Percentiles rank a stretch among this genome's conserved stretches.
Evolutionary conservation across 2,113 vertebrate genomes (phyloP).

Genomic region (Aegotheles bennettii): DNA sequence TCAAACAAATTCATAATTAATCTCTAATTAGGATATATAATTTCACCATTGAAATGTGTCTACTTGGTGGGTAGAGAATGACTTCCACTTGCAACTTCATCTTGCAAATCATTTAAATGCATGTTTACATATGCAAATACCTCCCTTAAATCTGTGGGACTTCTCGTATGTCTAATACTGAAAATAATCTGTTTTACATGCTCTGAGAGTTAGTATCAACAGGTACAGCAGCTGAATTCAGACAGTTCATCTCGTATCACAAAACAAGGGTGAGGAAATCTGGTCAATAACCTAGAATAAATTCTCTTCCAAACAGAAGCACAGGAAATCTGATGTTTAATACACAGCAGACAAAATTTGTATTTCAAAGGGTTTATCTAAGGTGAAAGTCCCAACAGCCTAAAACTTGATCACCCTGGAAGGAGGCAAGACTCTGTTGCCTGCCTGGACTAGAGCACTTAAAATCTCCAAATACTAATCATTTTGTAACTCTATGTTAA

Average conservation of each 20-base stretch:
- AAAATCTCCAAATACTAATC: not conserved
- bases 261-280: not conserved
- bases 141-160: not conserved
- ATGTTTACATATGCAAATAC: not conserved
- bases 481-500: not conserved
- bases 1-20: not conserved
- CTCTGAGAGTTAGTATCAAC: not conserved
- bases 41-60: not conserved
- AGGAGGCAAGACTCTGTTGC: not conserved
- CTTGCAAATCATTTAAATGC: not conserved
- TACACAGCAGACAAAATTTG: not conserved
- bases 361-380: not conserved
- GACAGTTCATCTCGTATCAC: not conserved
- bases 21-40: not conserved
- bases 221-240: not conserved
- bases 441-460: not conserved
- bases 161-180: not conserved
- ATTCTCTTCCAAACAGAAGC: not conserved
- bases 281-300: not conserved
- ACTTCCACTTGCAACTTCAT: not conserved
- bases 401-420: not conserved
- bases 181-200: not conserved
- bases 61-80: not conserved
- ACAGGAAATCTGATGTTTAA: not conserved
- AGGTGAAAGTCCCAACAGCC: not conserved